Base-by-base conservation (phyloP, 2,797 vertebrate species). In the Urosaurus nigricauda region DNA sequence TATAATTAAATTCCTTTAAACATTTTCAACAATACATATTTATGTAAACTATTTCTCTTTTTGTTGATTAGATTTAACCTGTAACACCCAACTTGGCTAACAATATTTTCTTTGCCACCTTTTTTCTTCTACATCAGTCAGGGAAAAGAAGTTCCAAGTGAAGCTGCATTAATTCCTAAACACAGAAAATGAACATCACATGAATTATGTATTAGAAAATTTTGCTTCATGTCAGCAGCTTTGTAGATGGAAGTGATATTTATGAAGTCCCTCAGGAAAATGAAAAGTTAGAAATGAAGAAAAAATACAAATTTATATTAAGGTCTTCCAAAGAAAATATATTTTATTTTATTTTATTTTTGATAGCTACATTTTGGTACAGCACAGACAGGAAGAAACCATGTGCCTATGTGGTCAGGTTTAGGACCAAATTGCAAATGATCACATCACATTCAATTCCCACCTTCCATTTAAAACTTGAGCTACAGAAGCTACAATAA, bases 191-290 rank as follows among this genome's bases (percentile, higher is more conserved):
- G 97, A 96, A 96, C 88, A 95, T 94, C 92, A 94, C 82, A 96
- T 98, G 96, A 98, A 98, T 98, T 98, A 98, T 98, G 98, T 97
- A 98, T 97, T 94, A 95, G 92, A 94, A 95, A 93, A 95, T 97
- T 98, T 97, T 97, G 97, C 96, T 98, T 96, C 94, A 94, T 97
- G 97, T 98, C 98, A 98, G 97, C 96, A 95, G 97, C 97, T 97
- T 97, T 95, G 90, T 96, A 93, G 96, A 96, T 98, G 97, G 97
- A 98, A 98, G 96, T 97, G 97, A 97, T 98, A 98, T 98, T 98
- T 98, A 98, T 98, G 96, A 98, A 97, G 97, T 96, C 97, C 97
- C 97, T 91, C 92, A 96, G 96, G 97, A 97, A 53, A 90, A 26
- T 88, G 40, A 89, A 89, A 96, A 95, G 79, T 92, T 95, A 93